These are phyloP conservation scores for Mesoclemmys tuberculata DNA, from an alignment of 2,113 vertebrate genomes.

Conservation along the genomic window DNA sequence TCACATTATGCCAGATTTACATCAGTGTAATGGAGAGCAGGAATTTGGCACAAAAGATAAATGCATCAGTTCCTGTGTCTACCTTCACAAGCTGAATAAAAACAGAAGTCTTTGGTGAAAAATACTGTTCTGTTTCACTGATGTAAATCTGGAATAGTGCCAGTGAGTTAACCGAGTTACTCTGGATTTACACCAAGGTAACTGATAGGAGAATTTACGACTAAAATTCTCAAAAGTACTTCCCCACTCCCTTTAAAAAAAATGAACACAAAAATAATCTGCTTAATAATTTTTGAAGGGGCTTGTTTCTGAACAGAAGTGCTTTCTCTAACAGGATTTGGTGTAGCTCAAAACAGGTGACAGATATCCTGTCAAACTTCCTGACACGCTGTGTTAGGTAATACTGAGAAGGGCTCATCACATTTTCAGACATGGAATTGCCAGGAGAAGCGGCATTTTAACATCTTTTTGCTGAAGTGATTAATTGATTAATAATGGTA, in stretches of 20 bases:
- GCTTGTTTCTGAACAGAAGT: neutral
- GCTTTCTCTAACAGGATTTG: neutral
- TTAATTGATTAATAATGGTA: slow-evolving; percentile 44
- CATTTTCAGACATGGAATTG: neutral
- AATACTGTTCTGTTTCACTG: neutral
- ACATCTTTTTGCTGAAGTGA: slow-evolving; percentile 10
- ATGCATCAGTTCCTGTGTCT: neutral
- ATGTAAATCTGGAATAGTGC: neutral
- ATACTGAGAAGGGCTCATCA: neutral
- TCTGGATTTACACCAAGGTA: neutral
- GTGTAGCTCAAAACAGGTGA: neutral
- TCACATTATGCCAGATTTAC: neutral
- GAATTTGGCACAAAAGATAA: neutral
- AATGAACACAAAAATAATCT: neutral
- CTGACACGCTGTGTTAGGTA: neutral
- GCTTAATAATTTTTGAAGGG: rapidly evolving
- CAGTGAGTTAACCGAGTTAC: neutral
- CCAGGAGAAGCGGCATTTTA: neutral
- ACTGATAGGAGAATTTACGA: neutral
- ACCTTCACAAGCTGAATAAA: neutral
- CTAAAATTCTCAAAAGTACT: neutral
- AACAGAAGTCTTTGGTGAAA: neutral
- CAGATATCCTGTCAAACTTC: neutral
- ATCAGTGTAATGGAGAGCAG: neutral
- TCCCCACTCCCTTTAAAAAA: neutral